phyloP scores from a whole-genome alignment of 2,888 invertebrate species.

The Nephrotoma appendiculata region DNA sequence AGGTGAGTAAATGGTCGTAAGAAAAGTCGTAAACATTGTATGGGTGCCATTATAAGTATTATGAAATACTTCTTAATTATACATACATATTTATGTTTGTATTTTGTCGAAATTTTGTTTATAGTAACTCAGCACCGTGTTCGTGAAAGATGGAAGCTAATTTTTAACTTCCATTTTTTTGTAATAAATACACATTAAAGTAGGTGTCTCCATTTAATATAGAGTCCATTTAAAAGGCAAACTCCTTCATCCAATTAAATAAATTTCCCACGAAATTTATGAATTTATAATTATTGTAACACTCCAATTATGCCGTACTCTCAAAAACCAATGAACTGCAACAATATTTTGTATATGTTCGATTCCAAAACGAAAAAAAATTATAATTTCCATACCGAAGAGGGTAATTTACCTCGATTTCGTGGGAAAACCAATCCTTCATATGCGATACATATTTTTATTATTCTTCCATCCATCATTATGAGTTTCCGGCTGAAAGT shows the following conservation, averaged over 20 bases:
- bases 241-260: not conserved
- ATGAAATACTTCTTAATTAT: too few relatives aligned
- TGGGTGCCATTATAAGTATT: too few relatives aligned
- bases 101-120: too few relatives aligned
- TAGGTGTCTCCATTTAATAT: too few relatives aligned
- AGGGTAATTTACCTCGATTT: not conserved
- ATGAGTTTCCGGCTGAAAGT: not conserved
- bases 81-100: too few relatives aligned
- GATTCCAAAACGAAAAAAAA: not conserved
- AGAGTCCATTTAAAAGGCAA: too few relatives aligned
- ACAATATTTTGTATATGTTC: not conserved
- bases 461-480: not conserved
- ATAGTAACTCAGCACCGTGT: too few relatives aligned
- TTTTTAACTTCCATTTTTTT: too few relatives aligned
- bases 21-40: too few relatives aligned
- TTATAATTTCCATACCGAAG: not conserved
- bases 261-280: not conserved
- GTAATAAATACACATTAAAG: too few relatives aligned
- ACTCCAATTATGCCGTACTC: not conserved
- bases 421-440: not conserved
- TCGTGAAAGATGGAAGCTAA: too few relatives aligned
- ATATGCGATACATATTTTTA: not conserved
- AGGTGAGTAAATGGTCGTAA: too few relatives aligned
- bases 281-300: not conserved
- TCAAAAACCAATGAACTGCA: not conserved